Evolutionary conservation across 2,888 invertebrate species (phyloP), one percentile per base, ranked within the genome.

Genomic region (Philopedon plagiatum): DNA sequence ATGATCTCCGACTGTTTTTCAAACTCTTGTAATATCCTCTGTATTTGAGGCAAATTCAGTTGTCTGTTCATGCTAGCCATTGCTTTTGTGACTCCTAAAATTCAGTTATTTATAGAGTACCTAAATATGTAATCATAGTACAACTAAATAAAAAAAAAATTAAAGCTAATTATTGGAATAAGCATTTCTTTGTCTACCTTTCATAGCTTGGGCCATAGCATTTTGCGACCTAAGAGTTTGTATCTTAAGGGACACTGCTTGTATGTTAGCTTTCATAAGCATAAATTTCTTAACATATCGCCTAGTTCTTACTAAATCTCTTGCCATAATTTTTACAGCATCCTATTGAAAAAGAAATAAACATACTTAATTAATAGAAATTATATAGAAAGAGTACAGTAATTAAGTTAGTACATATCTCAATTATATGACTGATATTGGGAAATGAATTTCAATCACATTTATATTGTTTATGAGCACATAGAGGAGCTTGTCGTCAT

Each of bases 1-100:
- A 99, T 99, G 65, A 99, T 98, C 87, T 99, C 99, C 0, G 97
- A 96, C 85, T 99, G 99, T 83, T 98, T 99, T 86, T 99, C 99
- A 87, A 99, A 99, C 83, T 99, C 98, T 87, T 95, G 92, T 78
- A 95, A 89, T 78, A 99, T 99, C 84, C 95, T 94, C 86, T 99
- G 99, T 83, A 99, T 99, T 88, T 99, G 98, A 8, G 99, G 99
- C 86, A 99, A 89, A 87, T 99, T 99, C 83, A 99, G 87, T 85
- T 96, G 95, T 23, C 94, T 90, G 87, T 99, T 99, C 99, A 99
- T 99, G 83, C 93, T 94, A 83, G 94, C 94, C 99, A 99, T 99
- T 73, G 99, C 99, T 84, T 92, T 93, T 1, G 99, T 99, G 41
- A 99, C 99, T 21, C 99, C 73, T 73, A 23, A 21, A 44, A 46